Evolutionary conservation across 1,140 invertebrate genomes (phyloP).

Genomic region (Drosophila bipectinata): DNA sequence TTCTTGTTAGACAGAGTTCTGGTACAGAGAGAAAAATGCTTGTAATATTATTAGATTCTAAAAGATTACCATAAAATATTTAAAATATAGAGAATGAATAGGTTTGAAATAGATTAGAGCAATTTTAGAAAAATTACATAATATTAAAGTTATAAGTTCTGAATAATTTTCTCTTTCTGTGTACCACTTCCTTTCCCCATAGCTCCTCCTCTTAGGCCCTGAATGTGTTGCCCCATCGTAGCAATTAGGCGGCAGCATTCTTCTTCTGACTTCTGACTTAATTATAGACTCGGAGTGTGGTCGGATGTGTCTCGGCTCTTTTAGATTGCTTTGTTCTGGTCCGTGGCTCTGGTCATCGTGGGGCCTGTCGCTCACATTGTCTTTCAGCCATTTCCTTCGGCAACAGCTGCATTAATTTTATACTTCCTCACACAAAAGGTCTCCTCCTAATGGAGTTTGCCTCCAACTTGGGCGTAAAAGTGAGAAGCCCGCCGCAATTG

Average conservation of each 20-base stretch:
- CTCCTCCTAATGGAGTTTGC: slow-evolving; percentile 34
- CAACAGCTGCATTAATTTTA: slow-evolving; percentile 62
- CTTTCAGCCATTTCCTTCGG: slow-evolving; percentile 71
- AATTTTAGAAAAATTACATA: too few relatives aligned
- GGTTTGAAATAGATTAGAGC: too few relatives aligned
- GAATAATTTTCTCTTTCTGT: slow-evolving; percentile 16
- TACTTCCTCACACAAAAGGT: slow-evolving; percentile 62
- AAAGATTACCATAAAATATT: too few relatives aligned
- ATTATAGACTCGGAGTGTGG: slow-evolving; percentile 35
- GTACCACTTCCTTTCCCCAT: slow-evolving; percentile 21
- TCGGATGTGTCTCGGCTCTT: slow-evolving; percentile 16
- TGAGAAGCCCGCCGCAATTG: slow-evolving; percentile 22
- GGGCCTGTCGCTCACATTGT: slow-evolving; percentile 49
- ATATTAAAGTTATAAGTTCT: background rate
- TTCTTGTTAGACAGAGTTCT: slow-evolving; percentile 23
- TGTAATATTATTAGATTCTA: background rate
- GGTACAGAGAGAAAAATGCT: slow-evolving; percentile 6
- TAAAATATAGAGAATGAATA: too few relatives aligned
- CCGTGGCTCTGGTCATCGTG: slow-evolving; percentile 35
- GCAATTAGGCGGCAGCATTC: slow-evolving; percentile 69
- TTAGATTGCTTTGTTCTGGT: slow-evolving; percentile 44
- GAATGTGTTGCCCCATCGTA: slow-evolving; percentile 31
- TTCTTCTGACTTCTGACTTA: slow-evolving; percentile 25
- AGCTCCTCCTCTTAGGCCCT: slow-evolving; percentile 35
- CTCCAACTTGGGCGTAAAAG: slow-evolving; percentile 22